phyloP scores from a whole-genome alignment of 2,113 vertebrate genomes.

The Mormoops blainvillei region DNA sequence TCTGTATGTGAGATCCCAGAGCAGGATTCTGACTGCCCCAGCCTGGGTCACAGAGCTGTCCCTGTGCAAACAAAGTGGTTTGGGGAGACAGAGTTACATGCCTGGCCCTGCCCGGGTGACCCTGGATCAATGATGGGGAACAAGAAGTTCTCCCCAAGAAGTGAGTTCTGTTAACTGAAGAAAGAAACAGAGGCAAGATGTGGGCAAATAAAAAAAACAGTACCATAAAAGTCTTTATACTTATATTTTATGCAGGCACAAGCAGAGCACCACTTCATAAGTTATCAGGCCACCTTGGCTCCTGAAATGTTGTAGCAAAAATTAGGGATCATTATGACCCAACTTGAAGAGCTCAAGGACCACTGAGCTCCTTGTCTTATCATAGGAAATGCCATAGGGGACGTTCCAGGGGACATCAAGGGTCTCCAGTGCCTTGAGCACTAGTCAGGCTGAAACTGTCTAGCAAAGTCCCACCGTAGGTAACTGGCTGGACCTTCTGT shows the following conservation, averaged over 20 bases:
- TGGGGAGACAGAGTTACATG: background rate
- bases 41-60: background rate
- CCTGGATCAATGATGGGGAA: background rate
- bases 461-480: background rate
- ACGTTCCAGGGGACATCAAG: fast-evolving
- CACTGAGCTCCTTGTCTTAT: background rate
- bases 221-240: background rate
- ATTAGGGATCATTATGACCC: background rate
- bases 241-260: background rate
- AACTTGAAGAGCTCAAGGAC: background rate
- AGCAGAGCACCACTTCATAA: background rate
- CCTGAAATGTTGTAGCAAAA: background rate
- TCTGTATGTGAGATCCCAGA: background rate
- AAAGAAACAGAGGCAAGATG: background rate
- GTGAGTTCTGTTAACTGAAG: background rate
- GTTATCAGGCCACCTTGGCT: background rate
- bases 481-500: fast-evolving
- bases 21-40: background rate
- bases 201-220: background rate
- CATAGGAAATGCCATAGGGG: background rate
- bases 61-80: background rate
- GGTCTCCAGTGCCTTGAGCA: background rate
- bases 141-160: background rate
- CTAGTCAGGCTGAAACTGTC: background rate
- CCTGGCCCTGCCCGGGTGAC: fast-evolving